Percentiles rank a stretch among this genome's conserved stretches.
Evolutionary conservation across 2,888 invertebrate genomes (phyloP).

Genomic region (Alloscopus bannaensis): DNA sequence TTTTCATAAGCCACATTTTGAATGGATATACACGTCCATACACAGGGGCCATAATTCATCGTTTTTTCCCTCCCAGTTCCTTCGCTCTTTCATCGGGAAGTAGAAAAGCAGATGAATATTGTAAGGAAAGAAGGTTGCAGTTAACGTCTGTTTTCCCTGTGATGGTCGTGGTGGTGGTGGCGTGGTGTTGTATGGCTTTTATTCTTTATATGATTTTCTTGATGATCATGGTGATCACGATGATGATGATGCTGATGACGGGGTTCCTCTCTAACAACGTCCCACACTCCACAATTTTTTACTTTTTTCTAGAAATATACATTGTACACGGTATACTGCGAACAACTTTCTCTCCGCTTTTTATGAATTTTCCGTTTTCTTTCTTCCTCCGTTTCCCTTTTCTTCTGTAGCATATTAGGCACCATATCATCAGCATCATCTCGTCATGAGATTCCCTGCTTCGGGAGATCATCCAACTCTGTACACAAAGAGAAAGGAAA

Average conservation of each 20-base stretch:
- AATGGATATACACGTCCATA: too few species aligned
- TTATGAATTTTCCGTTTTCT: slow-evolving; percentile 58
- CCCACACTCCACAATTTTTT: slow-evolving; percentile 20
- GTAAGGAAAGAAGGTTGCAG: too few species aligned
- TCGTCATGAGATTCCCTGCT: background rate
- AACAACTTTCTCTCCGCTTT: too few species aligned
- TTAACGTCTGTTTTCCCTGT: too few species aligned
- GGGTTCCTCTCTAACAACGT: slow-evolving; percentile 35
- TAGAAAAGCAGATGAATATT: too few species aligned
- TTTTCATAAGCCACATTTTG: too few species aligned
- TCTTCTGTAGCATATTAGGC: slow-evolving; percentile 15
- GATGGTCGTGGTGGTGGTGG: too few species aligned
- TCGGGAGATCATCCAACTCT: slow-evolving; percentile 5
- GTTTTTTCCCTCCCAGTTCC: too few species aligned
- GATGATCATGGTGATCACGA: slow-evolving; percentile 20
- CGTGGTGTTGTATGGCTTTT: background rate
- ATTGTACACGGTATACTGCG: background rate
- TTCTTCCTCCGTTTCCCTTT: slow-evolving; percentile 36
- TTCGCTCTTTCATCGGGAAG: too few species aligned
- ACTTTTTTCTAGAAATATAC: slow-evolving; percentile 10
- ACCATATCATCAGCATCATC: slow-evolving; percentile 6
- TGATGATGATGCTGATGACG: slow-evolving; percentile 26
- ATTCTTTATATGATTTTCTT: slow-evolving; percentile 16
- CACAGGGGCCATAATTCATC: too few species aligned
- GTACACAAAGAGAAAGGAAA: slow-evolving; percentile 15